Percentiles rank a stretch among this genome's conserved stretches.
phyloP scores from a whole-genome alignment of 2,888 invertebrate genomes.

The Thereva unica region DNA sequence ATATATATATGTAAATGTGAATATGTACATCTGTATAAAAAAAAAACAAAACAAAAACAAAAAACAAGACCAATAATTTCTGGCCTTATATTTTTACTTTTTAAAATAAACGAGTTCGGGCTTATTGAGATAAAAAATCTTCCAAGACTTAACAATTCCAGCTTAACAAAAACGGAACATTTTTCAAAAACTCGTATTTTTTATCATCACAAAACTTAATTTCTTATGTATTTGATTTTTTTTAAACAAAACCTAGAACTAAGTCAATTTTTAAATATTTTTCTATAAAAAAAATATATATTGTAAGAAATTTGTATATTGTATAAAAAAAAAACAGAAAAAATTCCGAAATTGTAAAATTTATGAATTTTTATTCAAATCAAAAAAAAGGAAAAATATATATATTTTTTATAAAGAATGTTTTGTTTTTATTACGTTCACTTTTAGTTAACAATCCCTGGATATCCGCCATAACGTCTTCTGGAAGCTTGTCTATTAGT shows the following conservation, averaged over 20 bases:
- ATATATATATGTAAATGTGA: too few species aligned
- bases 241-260: constrained; percentile 8
- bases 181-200: not conserved
- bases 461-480: too few species aligned
- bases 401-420: constrained; percentile 22
- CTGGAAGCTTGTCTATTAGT: too few species aligned
- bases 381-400: constrained; percentile 10
- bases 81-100: too few species aligned
- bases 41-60: too few species aligned
- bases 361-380: constrained; percentile 23
- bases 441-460: not conserved
- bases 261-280: constrained; percentile 35
- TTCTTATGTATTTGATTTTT: constrained; percentile 14
- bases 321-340: constrained; percentile 3
- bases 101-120: too few species aligned
- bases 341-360: not conserved
- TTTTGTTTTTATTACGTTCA: not conserved
- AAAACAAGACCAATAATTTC: too few species aligned
- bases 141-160: too few species aligned
- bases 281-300: constrained; percentile 22
- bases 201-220: constrained; percentile 24
- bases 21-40: too few species aligned
- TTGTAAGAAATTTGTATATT: constrained; percentile 29
- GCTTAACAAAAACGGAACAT: too few species aligned
- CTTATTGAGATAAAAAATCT: too few species aligned